Evolutionary conservation across 1,140 invertebrate species (phyloP).

Genomic region (Eulimnadia texana): DNA sequence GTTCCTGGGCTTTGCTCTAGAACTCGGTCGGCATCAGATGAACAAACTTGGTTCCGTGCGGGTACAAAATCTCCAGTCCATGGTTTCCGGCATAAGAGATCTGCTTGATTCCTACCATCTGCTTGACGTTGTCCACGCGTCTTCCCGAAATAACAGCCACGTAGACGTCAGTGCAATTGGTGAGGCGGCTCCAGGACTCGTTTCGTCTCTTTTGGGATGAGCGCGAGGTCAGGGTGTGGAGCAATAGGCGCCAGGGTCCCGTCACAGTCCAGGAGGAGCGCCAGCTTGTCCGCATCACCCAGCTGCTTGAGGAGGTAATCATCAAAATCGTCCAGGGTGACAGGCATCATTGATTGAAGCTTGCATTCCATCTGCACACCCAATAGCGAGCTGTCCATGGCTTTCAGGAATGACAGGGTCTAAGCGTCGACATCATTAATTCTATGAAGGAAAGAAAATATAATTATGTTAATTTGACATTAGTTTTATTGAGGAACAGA

Average conservation of each 20-base stretch:
- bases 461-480: too few species aligned
- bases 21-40: slow-evolving; percentile 76
- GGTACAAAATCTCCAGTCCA: slow-evolving; percentile 73
- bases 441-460: slow-evolving; percentile 27
- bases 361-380: background rate
- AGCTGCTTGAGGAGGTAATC: slow-evolving; percentile 74
- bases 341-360: slow-evolving; percentile 53
- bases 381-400: slow-evolving; percentile 24
- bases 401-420: slow-evolving; percentile 74
- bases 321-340: slow-evolving; percentile 74
- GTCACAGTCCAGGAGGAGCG: slow-evolving; percentile 73
- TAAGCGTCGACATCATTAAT: slow-evolving; percentile 73
- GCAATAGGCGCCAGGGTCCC: slow-evolving; percentile 77
- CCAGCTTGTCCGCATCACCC: slow-evolving; percentile 66
- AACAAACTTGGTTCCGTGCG: slow-evolving; percentile 76
- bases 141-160: slow-evolving; percentile 75
- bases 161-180: slow-evolving; percentile 75
- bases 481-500: too few species aligned
- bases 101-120: slow-evolving; percentile 75
- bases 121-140: slow-evolving; percentile 71
- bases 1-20: slow-evolving; percentile 58
- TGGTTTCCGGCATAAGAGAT: slow-evolving; percentile 85
- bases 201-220: slow-evolving; percentile 66
- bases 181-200: slow-evolving; percentile 58
- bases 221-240: slow-evolving; percentile 72